These are phyloP conservation scores for Anser cygnoides DNA, from an alignment of 2,113 vertebrate genomes.

Conservation along the genomic window DNA sequence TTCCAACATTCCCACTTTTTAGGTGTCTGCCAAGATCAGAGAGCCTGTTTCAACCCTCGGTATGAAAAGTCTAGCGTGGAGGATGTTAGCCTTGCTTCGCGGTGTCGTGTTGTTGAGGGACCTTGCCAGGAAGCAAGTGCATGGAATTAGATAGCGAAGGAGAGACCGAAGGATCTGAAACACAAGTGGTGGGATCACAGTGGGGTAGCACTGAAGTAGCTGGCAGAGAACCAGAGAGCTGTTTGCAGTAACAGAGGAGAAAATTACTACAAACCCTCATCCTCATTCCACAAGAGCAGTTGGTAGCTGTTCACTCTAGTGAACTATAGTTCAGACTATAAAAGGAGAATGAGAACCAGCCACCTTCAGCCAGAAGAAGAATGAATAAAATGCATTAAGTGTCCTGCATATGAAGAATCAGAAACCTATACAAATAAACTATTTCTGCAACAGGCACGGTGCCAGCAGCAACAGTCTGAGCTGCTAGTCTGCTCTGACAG, in stretches of 20 bases:
- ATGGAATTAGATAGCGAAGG: not conserved
- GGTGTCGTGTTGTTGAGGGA: not conserved
- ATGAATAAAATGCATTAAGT: constrained; percentile 65
- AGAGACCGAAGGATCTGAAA: not conserved
- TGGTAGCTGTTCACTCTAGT: constrained; percentile 46
- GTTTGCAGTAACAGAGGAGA: constrained; percentile 16
- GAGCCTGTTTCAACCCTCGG: not conserved
- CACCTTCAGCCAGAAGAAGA: constrained; percentile 55
- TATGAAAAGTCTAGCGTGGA: not conserved
- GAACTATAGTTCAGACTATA: constrained; percentile 16
- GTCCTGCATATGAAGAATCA: constrained; percentile 39
- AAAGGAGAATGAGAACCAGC: constrained; percentile 50
- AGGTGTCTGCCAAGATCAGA: not conserved
- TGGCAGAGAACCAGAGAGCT: constrained; percentile 21
- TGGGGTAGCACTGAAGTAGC: constrained; percentile 38
- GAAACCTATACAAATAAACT: constrained; percentile 65
- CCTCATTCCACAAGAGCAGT: constrained; percentile 39
- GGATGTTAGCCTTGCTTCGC: not conserved
- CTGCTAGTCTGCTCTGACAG: constrained; percentile 15
- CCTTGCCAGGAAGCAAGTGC: not conserved
- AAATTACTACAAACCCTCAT: constrained; percentile 50
- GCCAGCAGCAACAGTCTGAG: constrained; percentile 57
- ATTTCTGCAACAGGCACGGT: constrained; percentile 40
- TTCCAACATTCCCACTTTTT: not conserved
- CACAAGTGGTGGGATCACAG: constrained; percentile 36